Evolutionary conservation across 2,888 invertebrate genomes (phyloP).

Genomic region (Pheosia gnoma): DNA sequence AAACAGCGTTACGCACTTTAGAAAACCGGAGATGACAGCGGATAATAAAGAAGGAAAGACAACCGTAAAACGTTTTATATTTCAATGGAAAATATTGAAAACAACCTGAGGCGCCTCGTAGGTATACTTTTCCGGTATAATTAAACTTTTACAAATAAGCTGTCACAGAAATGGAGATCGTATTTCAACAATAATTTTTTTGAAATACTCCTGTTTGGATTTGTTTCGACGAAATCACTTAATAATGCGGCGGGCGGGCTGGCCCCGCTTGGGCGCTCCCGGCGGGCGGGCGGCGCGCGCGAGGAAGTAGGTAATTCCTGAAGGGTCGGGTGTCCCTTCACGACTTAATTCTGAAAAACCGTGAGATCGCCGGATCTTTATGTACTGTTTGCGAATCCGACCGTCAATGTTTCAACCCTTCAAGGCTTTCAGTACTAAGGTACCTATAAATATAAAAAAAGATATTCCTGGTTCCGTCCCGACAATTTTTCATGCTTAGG

Average conservation of each 20-base stretch:
- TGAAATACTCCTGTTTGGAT: conserved; percentile 57
- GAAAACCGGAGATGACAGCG: conserved; percentile 34
- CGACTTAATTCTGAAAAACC: conserved; percentile 76
- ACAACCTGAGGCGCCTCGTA: conserved; percentile 23
- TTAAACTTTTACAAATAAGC: conserved; percentile 52
- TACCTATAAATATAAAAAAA: conserved; percentile 65
- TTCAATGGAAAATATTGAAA: conserved; percentile 32
- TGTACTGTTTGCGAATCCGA: conserved; percentile 76
- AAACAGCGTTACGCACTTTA: conserved; percentile 37
- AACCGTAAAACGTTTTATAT: conserved; percentile 30
- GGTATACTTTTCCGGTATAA: conserved; percentile 36
- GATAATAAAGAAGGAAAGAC: conserved; percentile 35
- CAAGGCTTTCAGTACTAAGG: conserved; percentile 45
- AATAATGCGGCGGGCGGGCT: conserved; percentile 61
- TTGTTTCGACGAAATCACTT: conserved; percentile 72
- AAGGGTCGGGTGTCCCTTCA: conserved; percentile 67
- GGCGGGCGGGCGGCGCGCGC: conserved; percentile 14
- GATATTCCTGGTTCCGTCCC: conserved; percentile 58
- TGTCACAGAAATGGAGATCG: conserved; percentile 48
- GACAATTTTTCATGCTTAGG: conserved; percentile 57
- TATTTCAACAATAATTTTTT: conserved; percentile 51
- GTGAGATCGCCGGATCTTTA: conserved; percentile 74
- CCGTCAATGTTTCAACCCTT: conserved; percentile 75
- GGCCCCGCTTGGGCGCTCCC: conserved; percentile 28
- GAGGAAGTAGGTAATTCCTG: conserved; percentile 60